Evolutionary conservation across 1,140 invertebrate genomes (phyloP).

Genomic region (Drosophila varians): DNA sequence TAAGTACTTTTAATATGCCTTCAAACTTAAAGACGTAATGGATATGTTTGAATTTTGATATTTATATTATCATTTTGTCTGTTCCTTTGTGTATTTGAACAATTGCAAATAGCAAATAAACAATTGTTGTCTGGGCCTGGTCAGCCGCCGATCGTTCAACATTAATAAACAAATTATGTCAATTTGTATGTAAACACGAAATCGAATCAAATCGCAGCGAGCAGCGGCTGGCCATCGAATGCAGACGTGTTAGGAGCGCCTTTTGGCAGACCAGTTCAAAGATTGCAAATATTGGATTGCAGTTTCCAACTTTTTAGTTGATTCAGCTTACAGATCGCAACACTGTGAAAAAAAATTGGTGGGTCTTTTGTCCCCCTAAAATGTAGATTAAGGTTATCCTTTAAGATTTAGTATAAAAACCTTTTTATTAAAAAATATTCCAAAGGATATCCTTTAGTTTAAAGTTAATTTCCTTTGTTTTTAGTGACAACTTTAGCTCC

Average conservation of each 20-base stretch:
- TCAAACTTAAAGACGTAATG: neutral
- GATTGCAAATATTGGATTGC: slow-evolving; percentile 64
- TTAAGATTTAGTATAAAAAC: neutral
- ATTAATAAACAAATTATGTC: slow-evolving; percentile 81
- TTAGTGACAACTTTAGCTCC: slow-evolving; percentile 6
- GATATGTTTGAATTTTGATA: slow-evolving; percentile 40
- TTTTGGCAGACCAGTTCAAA: slow-evolving; percentile 31
- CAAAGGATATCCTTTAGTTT: slow-evolving; percentile 2
- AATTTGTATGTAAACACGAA: slow-evolving; percentile 75
- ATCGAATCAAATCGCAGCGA: slow-evolving; percentile 37
- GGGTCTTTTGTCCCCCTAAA: too few species aligned
- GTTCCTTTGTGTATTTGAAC: slow-evolving; percentile 51
- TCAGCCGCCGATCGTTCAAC: slow-evolving; percentile 60
- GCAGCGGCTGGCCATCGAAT: slow-evolving; percentile 35
- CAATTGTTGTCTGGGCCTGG: slow-evolving; percentile 29
- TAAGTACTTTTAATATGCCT: slow-evolving; percentile 4
- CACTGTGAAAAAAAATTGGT: neutral
- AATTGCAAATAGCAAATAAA: slow-evolving; percentile 42
- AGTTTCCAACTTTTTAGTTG: slow-evolving; percentile 12
- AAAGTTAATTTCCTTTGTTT: neutral
- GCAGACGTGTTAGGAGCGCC: slow-evolving; percentile 33
- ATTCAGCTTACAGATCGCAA: slow-evolving; percentile 8
- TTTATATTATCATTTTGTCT: slow-evolving; percentile 59
- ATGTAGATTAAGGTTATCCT: too few species aligned
- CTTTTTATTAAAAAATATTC: neutral